Evolutionary conservation across 2,888 invertebrate genomes (phyloP), one percentile per base, ranked within the genome.

Genomic region (Panzeria rudis): DNA sequence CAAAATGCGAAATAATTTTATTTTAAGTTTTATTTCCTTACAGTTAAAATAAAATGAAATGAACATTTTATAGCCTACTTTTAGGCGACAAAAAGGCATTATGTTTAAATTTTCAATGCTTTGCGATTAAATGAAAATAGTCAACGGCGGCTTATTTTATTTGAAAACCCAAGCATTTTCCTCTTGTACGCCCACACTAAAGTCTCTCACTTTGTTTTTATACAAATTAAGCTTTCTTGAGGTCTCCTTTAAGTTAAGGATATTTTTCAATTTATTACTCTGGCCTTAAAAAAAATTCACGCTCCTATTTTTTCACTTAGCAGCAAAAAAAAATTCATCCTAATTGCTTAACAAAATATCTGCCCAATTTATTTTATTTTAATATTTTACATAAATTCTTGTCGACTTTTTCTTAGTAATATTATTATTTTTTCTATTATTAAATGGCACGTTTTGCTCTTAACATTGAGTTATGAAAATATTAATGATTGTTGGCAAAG

Each of bases 21-120:
- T 13, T 17, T 47, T 35, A 8, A 20, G 35, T 32, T 59, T 59
- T 56, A 17, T 66, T 64, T 13, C 15, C 11, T 29, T 23, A 9
- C 20, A 59, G 13, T 29, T 13, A 8, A 52, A 29, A 13, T 20
- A 13, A 44, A 50, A 68, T 68, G 20, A 69, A 59, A 44, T 41
- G 3, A 6, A 56, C 13, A 56, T 25, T 64, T 13, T 44, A 20
- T 35, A 76, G 76, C 56, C 44, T 47, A 56, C 44, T 66, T 76
- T 75, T 29, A 0, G 62, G 50, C 25, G 23, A 8, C 32, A 20
- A 15, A n/a, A 23, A 20, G 6, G 1, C n/a, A 54, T 56, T 29
- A 7, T 29, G 3, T 17, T 56, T 32, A n/a, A 9, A n/a, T 1
- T 25, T 54, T 25, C 15, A 54, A 25, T 25, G 25, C 25, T 6